Evolutionary conservation across 2,888 invertebrate genomes (phyloP).

Genomic region (Perithous albicinctus): DNA sequence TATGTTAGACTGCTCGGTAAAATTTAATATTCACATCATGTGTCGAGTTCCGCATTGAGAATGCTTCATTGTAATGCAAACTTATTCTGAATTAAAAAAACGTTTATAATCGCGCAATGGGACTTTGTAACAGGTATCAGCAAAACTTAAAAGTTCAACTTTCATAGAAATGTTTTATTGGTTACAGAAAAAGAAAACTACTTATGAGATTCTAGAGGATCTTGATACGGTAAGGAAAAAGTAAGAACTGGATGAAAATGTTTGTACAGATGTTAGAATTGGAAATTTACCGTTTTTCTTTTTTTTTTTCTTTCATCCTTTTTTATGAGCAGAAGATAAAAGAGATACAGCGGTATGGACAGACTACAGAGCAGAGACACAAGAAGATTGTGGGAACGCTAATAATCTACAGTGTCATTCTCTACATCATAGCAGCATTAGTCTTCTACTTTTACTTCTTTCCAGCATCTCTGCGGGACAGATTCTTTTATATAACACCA

Average conservation of each 20-base stretch:
- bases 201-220: conserved; percentile 88
- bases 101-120: neutral
- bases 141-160: neutral
- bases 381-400: conserved; percentile 93
- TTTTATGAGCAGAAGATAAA: conserved; percentile 88
- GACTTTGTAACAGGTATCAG: neutral
- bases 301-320: too few relatives aligned
- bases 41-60: conserved; percentile 12
- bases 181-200: conserved; percentile 87
- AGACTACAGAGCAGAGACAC: conserved; percentile 92
- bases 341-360: conserved; percentile 92
- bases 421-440: conserved; percentile 90
- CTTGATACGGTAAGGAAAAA: conserved; percentile 87
- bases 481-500: conserved; percentile 91
- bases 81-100: neutral
- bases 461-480: conserved; percentile 90
- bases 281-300: conserved; percentile 40
- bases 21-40: conserved; percentile 37
- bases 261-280: neutral
- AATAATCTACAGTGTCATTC: conserved; percentile 89
- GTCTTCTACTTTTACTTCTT: conserved; percentile 93
- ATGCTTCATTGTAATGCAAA: conserved; percentile 51
- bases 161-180: conserved; percentile 32
- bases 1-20: neutral
- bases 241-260: conserved; percentile 26